These are phyloP conservation scores for Graptemys geographica DNA, from an alignment of 2,797 vertebrate species.

Conservation along the genomic window DNA sequence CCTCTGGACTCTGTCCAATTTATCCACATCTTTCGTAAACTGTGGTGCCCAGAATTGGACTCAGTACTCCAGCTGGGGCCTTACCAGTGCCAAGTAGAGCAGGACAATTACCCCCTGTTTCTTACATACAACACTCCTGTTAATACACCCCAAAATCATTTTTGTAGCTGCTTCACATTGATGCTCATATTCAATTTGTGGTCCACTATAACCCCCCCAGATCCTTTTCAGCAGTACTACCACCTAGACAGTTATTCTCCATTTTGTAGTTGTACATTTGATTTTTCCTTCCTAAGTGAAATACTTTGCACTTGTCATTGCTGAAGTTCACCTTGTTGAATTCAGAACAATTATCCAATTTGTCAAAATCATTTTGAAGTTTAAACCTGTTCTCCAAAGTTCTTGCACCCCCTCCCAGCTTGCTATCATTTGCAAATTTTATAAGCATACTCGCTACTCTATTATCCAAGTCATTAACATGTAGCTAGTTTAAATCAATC, in stretches of 20 bases:
- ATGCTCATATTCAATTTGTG: neutral
- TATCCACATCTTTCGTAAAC: too few species aligned
- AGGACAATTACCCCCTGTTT: neutral
- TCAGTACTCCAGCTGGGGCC: neutral
- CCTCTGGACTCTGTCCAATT: neutral
- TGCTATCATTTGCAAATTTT: neutral
- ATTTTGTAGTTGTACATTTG: neutral
- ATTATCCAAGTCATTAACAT: neutral
- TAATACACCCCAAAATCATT: neutral
- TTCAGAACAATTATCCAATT: neutral
- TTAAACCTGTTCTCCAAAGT: neutral
- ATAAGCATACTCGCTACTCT: neutral
- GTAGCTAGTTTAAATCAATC: neutral
- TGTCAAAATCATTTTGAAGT: neutral
- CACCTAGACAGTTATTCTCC: neutral
- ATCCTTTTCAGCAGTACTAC: neutral
- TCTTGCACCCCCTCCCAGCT: neutral
- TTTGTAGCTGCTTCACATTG: neutral
- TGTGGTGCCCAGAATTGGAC: neutral
- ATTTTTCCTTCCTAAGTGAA: neutral
- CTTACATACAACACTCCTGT: neutral
- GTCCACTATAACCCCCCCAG: neutral
- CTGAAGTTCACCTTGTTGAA: neutral
- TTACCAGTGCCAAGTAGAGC: neutral
- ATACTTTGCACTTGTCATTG: neutral